These are phyloP conservation scores for Hemibagrus guttatus DNA, from an alignment of 2,797 vertebrate species.

Conservation along the genomic window DNA sequence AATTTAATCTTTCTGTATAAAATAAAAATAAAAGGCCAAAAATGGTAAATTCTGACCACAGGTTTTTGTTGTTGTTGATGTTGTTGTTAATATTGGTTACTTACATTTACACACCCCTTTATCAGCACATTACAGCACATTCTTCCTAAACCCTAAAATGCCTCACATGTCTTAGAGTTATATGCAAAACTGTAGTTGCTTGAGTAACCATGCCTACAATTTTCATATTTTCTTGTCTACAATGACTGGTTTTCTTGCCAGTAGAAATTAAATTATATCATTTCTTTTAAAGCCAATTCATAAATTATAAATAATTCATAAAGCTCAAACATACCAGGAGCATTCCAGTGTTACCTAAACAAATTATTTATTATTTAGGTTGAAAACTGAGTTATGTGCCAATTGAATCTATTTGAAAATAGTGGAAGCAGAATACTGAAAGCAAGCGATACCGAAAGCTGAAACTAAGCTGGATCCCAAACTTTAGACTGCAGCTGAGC, in stretches of 20 bases:
- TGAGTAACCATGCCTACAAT: background rate
- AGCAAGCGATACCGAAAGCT: background rate
- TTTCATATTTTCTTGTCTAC: background rate
- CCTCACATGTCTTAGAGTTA: background rate
- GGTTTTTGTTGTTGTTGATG: background rate
- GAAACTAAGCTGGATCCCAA: background rate
- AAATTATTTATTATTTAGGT: background rate
- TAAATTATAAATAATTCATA: background rate
- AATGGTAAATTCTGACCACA: background rate
- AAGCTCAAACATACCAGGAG: background rate
- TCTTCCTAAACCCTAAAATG: background rate
- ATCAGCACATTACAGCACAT: too few species aligned
- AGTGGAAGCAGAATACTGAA: background rate
- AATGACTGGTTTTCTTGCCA: too few species aligned
- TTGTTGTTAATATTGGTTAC: too few species aligned
- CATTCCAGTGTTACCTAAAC: background rate
- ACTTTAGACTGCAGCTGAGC: background rate
- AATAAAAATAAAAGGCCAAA: background rate
- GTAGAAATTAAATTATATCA: background rate
- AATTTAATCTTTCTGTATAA: background rate
- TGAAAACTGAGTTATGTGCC: background rate
- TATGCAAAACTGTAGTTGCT: background rate
- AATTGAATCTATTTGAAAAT: background rate
- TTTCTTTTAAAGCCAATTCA: background rate
- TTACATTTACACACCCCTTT: background rate